Evolutionary conservation across 2,113 vertebrate species (phyloP), one percentile per base, ranked within the genome.

Genomic region (Isurus oxyrinchus): DNA sequence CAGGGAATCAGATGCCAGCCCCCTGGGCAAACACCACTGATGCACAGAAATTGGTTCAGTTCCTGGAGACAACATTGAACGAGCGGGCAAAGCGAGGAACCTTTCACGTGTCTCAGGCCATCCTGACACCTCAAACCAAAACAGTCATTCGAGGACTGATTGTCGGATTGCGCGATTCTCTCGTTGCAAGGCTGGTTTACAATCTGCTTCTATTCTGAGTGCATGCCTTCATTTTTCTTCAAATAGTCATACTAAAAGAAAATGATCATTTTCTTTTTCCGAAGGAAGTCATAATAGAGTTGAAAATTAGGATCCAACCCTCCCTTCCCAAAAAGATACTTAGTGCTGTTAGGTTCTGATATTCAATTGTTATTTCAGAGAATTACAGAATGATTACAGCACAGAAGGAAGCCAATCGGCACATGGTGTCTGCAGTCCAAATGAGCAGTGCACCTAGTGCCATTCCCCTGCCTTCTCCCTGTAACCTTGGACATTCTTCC

Each of bases 11-110:
- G 97, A 99, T 99, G 96, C 99, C 99, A 0, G 99, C 99, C 0
- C 99, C 99, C 0, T 99, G 99, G 99, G 99, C 99, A 40, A 99
- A 99, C 96, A 99, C 99, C 94, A 99, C 99, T 0, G 98, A 99
- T 0, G 98, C 99, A 88, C 97, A 96, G 97, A 99, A 99, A 94
- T 98, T 99, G 31, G 98, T 98, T 13, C 98, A 99, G 97, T 99
- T 99, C 97, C 97, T 99, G 96, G 98, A 99, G 97, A 99, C 98
- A 31, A 99, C 99, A 0, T 97, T 99, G n/a, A 98, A 97, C 49
- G 98, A 99, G 96, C 98, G 99, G 66, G 97, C 98, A 96, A 98
- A 98, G 1, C 97, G 97, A 0, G 99, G 99, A 4, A 97, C 98
- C 96, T 99, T 99, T 96, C 99, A 99, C 0, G 99, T 99, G n/a